phyloP scores from a whole-genome alignment of 2,888 invertebrate genomes.

The Drosophila incognita region DNA sequence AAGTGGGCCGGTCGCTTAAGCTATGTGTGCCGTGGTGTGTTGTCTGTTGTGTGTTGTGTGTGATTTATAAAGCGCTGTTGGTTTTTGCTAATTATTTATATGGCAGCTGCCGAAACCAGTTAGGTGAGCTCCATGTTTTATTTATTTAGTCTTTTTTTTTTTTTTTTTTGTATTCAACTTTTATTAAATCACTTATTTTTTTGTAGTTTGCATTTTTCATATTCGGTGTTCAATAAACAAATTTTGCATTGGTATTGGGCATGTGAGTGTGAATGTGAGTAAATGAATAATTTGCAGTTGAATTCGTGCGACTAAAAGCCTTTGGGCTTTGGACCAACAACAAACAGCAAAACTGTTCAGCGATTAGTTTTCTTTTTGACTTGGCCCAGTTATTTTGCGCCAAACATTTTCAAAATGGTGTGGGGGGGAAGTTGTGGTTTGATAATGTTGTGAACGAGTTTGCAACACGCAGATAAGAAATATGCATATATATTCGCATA shows the following conservation, averaged over 20 bases:
- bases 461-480: background rate
- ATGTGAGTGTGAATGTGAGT: conserved; percentile 27
- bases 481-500: background rate
- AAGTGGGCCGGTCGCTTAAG: conserved; percentile 39
- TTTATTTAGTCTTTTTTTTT: conserved; percentile 25
- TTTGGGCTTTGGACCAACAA: background rate
- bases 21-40: conserved; percentile 25
- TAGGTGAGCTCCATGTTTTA: conserved; percentile 54
- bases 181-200: conserved; percentile 43
- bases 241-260: conserved; percentile 28
- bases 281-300: conserved; percentile 58
- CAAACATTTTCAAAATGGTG: background rate
- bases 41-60: conserved; percentile 42
- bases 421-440: background rate
- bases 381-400: conserved; percentile 36
- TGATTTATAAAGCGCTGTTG: conserved; percentile 68
- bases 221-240: conserved; percentile 52
- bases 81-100: conserved; percentile 78
- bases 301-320: conserved; percentile 21
- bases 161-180: conserved; percentile 3
- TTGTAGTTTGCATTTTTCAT: conserved; percentile 21
- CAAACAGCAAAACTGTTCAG: conserved; percentile 34
- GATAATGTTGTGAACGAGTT: background rate
- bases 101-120: conserved; percentile 64
- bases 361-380: conserved; percentile 32